phyloP scores from a whole-genome alignment of 2,113 vertebrate genomes.

The Esox niger region DNA sequence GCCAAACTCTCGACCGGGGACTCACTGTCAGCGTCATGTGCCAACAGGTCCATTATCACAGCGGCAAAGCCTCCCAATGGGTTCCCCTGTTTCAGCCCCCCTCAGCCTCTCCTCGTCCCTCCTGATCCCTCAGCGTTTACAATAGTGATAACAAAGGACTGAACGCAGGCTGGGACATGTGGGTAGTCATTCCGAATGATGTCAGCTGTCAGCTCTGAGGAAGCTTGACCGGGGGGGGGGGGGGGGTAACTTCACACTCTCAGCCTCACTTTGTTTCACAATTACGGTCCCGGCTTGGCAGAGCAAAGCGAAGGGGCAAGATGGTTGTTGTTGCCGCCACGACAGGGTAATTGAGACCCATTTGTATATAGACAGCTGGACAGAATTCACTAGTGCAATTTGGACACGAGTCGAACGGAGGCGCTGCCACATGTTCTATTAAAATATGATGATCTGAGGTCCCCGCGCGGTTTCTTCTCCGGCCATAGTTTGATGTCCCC shows the following conservation, averaged over 20 bases:
- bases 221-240: conserved; percentile 33
- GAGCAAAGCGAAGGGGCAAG: conserved; percentile 9
- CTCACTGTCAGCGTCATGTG: conserved; percentile 9
- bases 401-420: conserved; percentile 57
- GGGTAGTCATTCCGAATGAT: conserved; percentile 26
- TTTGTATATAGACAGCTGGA: conserved; percentile 70
- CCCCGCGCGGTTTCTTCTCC: conserved; percentile 41
- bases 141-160: conserved; percentile 6
- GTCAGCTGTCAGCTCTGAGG: conserved; percentile 32
- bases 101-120: not conserved
- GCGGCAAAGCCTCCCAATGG: not conserved
- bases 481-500: conserved; percentile 62
- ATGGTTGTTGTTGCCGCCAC: conserved; percentile 25
- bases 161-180: not conserved
- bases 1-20: not conserved
- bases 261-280: conserved; percentile 49
- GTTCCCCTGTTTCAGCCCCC: not conserved
- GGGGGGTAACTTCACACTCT: conserved; percentile 22
- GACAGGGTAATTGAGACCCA: conserved; percentile 56
- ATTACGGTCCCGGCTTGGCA: conserved; percentile 25
- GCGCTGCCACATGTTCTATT: conserved; percentile 69
- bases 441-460: conserved; percentile 72
- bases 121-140: conserved; percentile 5
- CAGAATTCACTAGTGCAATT: conserved; percentile 69
- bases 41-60: conserved; percentile 43